Conservation (phyloP, 2,888 invertebrate genomes). For the Alsophila aescularia region DNA sequence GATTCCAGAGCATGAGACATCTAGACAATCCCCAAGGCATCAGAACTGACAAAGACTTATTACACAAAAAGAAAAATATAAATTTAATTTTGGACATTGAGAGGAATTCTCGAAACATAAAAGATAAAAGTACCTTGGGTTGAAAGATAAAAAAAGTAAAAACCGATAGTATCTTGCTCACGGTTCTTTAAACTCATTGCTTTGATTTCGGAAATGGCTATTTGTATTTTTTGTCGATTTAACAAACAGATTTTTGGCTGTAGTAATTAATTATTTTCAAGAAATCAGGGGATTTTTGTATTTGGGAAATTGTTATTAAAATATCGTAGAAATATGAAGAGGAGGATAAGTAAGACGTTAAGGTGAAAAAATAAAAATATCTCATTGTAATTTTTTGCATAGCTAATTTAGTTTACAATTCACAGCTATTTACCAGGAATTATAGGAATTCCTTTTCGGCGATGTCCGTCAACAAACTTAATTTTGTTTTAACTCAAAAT, state of each 20-base stretch:
- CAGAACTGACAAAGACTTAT: conserved; percentile 45
- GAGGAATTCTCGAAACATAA: conserved; percentile 26
- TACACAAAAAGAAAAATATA: conserved; percentile 41
- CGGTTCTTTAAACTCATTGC: conserved; percentile 16
- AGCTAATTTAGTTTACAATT: too few relatives aligned
- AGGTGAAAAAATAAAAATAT: too few relatives aligned
- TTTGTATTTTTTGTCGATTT: conserved; percentile 8
- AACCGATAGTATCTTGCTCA: conserved; percentile 5
- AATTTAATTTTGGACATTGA: conserved; percentile 42
- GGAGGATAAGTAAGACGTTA: too few relatives aligned
- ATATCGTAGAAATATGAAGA: too few relatives aligned
- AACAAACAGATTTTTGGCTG: conserved; percentile 10
- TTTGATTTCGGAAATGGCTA: conserved; percentile 20
- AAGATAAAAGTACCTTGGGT: conserved; percentile 26
- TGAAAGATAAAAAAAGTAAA: conserved; percentile 1
- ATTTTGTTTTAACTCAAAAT: too few relatives aligned
- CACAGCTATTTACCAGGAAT: too few relatives aligned
- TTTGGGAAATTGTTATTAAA: background rate
- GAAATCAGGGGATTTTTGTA: background rate
- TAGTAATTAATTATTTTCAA: background rate
- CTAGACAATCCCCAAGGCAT: conserved; percentile 30
- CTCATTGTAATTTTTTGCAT: too few relatives aligned
- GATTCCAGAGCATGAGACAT: conserved; percentile 27
- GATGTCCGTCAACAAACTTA: too few relatives aligned
- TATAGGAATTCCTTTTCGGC: too few relatives aligned